phyloP scores from a whole-genome alignment of 2,797 vertebrate genomes.

The Sitta carolinensis region DNA sequence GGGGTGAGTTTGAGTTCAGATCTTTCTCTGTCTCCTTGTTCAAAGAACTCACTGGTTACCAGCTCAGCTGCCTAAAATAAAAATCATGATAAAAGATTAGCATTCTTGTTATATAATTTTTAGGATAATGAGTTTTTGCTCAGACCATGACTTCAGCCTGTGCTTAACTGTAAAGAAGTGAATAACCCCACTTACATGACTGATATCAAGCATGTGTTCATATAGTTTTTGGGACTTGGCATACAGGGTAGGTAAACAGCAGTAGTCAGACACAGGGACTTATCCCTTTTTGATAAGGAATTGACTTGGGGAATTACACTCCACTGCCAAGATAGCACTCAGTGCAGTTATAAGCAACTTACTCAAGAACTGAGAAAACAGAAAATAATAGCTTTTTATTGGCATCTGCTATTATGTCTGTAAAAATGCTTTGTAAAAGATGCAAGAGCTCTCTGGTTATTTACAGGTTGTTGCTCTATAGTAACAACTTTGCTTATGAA shows the following conservation, averaged over 20 bases:
- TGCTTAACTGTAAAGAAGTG: not conserved
- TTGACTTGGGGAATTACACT: not conserved
- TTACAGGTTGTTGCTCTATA: not conserved
- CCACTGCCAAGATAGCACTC: not conserved
- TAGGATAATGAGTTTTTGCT: not conserved
- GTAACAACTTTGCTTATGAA: not conserved
- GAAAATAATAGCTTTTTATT: not conserved
- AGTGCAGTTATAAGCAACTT: not conserved
- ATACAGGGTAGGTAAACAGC: not conserved
- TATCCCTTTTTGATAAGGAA: not conserved
- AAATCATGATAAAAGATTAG: not conserved
- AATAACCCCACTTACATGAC: not conserved
- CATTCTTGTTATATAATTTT: not conserved
- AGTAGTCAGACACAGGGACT: not conserved
- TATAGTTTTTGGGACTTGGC: not conserved
- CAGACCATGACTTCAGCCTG: not conserved
- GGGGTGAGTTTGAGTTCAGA: constrained; percentile 96
- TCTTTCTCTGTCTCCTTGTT: constrained; percentile 97
- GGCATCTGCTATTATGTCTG: not conserved
- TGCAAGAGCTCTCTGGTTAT: not conserved
- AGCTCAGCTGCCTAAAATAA: constrained; percentile 91
- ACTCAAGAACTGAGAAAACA: not conserved
- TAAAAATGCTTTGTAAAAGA: not conserved
- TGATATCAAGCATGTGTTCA: not conserved
- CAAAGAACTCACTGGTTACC: constrained; percentile 98